Percentiles rank a stretch among this genome's conserved stretches.
These are phyloP conservation scores for Zoroaster sp. DNA, from an alignment of 53 echinoderm and acorn worm genomes.

Conservation along the genomic window DNA sequence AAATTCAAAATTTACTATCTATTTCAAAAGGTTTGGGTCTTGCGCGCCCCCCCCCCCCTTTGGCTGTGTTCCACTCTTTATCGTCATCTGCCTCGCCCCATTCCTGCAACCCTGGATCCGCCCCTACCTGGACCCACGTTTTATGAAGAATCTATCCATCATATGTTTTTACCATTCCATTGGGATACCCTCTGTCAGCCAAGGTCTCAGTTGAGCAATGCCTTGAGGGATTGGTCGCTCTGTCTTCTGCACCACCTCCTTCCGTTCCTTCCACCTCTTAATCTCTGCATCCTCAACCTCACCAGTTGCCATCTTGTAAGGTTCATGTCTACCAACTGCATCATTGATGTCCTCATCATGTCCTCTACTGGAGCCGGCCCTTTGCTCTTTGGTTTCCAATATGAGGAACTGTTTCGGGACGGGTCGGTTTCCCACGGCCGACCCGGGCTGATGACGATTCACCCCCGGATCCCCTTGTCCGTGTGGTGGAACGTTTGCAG, in stretches of 20 bases:
- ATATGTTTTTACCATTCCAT: slow-evolving; percentile 76
- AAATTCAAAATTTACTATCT: too few species aligned
- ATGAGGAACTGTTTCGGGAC: slow-evolving; percentile 68
- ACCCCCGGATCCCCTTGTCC: too few species aligned
- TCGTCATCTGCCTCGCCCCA: too few species aligned
- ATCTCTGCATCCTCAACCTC: not conserved
- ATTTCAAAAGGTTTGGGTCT: too few species aligned
- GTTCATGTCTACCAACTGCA: not conserved
- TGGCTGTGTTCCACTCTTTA: too few species aligned
- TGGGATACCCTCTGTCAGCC: slow-evolving; percentile 67
- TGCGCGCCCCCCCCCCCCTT: too few species aligned
- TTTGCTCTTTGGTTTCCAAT: slow-evolving; percentile 27
- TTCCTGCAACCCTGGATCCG: too few species aligned
- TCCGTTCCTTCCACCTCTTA: slow-evolving; percentile 22
- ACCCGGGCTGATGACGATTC: not conserved
- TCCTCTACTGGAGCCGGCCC: not conserved
- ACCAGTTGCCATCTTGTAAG: not conserved
- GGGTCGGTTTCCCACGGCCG: not conserved
- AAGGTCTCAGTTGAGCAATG: slow-evolving; percentile 76
- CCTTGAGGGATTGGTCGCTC: slow-evolving; percentile 60
- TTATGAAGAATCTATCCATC: too few species aligned
- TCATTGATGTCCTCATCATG: not conserved
- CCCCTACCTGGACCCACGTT: too few species aligned
- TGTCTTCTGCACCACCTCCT: not conserved
- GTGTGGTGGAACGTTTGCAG: slow-evolving; percentile 10